Base-by-base conservation (phyloP, 2,888 invertebrate species). In the Sarcophaga subvicina region DNA sequence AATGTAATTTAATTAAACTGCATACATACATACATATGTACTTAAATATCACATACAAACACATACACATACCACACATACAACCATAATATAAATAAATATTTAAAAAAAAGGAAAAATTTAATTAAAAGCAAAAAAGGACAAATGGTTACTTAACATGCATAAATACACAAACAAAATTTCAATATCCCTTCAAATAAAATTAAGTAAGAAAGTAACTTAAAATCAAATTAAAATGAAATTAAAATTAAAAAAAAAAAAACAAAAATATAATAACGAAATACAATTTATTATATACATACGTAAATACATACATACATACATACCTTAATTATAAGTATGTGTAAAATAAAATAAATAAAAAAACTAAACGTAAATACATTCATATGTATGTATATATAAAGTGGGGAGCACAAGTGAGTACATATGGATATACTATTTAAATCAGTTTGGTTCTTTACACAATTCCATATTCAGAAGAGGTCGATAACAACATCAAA, bases 111-210 rank as follows among this genome's bases (percentile, higher is more conserved):
- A 73, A 45, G 45, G n/a, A 45, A 37, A 17, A 14, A 17, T 49
- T 1, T 17, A 17, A 17, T 14, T 17, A 54, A 71, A 62, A 49
- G 37, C 54, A 75, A 66, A 75, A 66, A 60, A 54, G 54, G 54
- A 54, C 17, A 27, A 70, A 60, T 37, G 73, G 59, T 59, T 45
- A 47, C 27, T 22, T n/a, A 64, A 67, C 49, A 73, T 76, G 76
- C 72, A 80, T 79, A 72, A 84, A 87, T 82, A 83, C 72, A 81
- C 66, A 72, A 2, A 37, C 14, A 72, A 72, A 76, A 72, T 63
- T 76, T 76, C 71, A 82, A 82, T 71, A 77, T 84, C 87, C 81
- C 81, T 84, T 84, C 81, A 87, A 84, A 81, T 69, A 73, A 80
- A 86, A 86, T 69, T 67, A 82, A 60, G 17, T 14, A 49, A 73